phyloP scores from a whole-genome alignment of 1,140 invertebrate species.

The Ceratitis capitata region DNA sequence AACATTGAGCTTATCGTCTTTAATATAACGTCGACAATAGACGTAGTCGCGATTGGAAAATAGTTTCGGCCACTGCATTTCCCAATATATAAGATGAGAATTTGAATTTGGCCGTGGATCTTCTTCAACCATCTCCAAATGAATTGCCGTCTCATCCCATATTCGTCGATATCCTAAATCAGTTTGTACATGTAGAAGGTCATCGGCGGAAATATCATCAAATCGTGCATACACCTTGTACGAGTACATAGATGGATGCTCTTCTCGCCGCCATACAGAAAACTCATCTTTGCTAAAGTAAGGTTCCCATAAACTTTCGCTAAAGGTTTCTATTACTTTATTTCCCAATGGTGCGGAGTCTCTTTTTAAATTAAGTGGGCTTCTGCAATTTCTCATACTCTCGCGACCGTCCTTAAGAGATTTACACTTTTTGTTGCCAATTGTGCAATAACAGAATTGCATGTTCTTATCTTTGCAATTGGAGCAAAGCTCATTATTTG shows the following conservation, averaged over 20 bases:
- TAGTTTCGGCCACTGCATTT: slow-evolving; percentile 85
- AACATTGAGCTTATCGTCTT: slow-evolving; percentile 68
- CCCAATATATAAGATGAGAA: slow-evolving; percentile 86
- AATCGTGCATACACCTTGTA: slow-evolving; percentile 89
- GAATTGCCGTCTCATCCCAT: slow-evolving; percentile 83
- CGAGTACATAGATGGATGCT: slow-evolving; percentile 74
- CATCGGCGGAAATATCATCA: slow-evolving; percentile 78
- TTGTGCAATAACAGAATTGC: slow-evolving; percentile 71
- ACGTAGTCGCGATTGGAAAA: slow-evolving; percentile 90
- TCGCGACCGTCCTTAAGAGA: not conserved
- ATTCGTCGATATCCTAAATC: slow-evolving; percentile 80
- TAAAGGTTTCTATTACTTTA: slow-evolving; percentile 60
- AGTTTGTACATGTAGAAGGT: slow-evolving; percentile 84
- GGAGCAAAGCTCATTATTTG: slow-evolving; percentile 65
- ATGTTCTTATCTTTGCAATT: slow-evolving; percentile 67
- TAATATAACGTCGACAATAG: slow-evolving; percentile 77
- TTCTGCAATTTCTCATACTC: slow-evolving; percentile 49
- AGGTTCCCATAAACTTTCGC: slow-evolving; percentile 75
- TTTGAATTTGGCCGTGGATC: slow-evolving; percentile 69
- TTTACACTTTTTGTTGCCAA: slow-evolving; percentile 70
- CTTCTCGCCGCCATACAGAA: slow-evolving; percentile 81
- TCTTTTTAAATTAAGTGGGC: slow-evolving; percentile 43
- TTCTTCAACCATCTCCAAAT: slow-evolving; percentile 74
- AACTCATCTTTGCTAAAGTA: slow-evolving; percentile 83
- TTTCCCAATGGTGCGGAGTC: slow-evolving; percentile 53